Evolutionary conservation across 2,888 invertebrate genomes (phyloP).

Genomic region (Sacculina carcini): DNA sequence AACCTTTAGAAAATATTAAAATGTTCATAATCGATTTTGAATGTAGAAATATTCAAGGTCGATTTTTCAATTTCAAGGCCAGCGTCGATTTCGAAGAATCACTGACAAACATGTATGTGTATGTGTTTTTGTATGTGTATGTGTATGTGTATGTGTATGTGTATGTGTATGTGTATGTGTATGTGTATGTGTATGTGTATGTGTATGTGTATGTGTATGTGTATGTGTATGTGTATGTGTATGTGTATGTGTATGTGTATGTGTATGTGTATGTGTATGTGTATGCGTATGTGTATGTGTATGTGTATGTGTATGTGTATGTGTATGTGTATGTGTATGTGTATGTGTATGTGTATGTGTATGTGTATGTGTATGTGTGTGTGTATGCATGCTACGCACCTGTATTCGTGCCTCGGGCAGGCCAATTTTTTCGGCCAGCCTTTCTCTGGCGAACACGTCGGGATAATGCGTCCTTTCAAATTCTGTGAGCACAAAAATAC

Average conservation of each 20-base stretch:
- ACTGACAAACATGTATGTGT: not conserved
- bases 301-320: slow-evolving; percentile 1
- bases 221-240: not conserved
- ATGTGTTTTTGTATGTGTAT: too few species aligned
- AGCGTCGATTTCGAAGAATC: too few species aligned
- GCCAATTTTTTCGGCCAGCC: slow-evolving; percentile 70
- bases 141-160: not conserved
- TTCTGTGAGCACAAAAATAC: slow-evolving; percentile 32
- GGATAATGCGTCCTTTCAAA: slow-evolving; percentile 86
- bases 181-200: slow-evolving; percentile 2
- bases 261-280: slow-evolving; percentile 2
- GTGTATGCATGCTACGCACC: slow-evolving; percentile 24
- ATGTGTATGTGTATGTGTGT: not conserved
- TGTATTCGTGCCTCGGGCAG: slow-evolving; percentile 83
- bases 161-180: slow-evolving; percentile 2
- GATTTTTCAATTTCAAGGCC: too few species aligned
- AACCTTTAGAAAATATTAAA: too few species aligned
- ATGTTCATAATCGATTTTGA: too few species aligned
- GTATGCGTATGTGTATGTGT: slow-evolving; percentile 1
- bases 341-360: not conserved
- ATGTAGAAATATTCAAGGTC: too few species aligned
- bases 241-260: not conserved
- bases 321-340: not conserved
- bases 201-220: slow-evolving; percentile 2
- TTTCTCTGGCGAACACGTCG: slow-evolving; percentile 74